Percentiles rank a stretch among this genome's conserved stretches.
Evolutionary conservation across 2,113 vertebrate genomes (phyloP).

Genomic region (Dolichallabes microphthalmus): DNA sequence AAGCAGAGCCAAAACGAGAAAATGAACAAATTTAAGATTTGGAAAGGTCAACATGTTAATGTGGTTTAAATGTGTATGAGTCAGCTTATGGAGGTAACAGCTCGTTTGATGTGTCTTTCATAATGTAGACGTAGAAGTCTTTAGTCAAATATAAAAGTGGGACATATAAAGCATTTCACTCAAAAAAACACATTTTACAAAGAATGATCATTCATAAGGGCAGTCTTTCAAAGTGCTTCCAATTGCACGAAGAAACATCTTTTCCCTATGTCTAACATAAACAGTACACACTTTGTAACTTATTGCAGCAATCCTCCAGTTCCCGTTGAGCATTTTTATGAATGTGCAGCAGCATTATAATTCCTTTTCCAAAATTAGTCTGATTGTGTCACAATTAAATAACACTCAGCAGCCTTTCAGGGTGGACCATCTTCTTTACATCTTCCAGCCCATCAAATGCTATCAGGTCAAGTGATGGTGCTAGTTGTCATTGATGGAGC

Average conservation of each 20-base stretch:
- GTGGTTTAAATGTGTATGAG: slow-evolving; percentile 26
- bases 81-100: not conserved
- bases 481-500: slow-evolving; percentile 66
- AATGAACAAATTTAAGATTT: slow-evolving; percentile 36
- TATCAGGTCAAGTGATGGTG: slow-evolving; percentile 73
- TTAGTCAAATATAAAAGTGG: slow-evolving; percentile 13
- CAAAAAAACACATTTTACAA: slow-evolving; percentile 43
- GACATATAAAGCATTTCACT: slow-evolving; percentile 38
- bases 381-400: slow-evolving; percentile 32
- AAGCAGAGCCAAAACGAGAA: slow-evolving; percentile 48
- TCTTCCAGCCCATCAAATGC: not conserved
- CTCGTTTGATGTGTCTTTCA: slow-evolving; percentile 28
- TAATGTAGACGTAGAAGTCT: not conserved
- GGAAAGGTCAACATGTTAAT: slow-evolving; percentile 26
- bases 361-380: slow-evolving; percentile 55
- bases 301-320: slow-evolving; percentile 68
- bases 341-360: slow-evolving; percentile 72
- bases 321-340: slow-evolving; percentile 63
- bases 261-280: slow-evolving; percentile 20
- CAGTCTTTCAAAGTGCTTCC: slow-evolving; percentile 49
- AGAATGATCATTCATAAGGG: slow-evolving; percentile 36
- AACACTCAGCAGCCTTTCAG: slow-evolving; percentile 23
- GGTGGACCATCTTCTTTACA: slow-evolving; percentile 32
- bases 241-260: slow-evolving; percentile 39
- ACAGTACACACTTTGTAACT: slow-evolving; percentile 42